phyloP scores from a whole-genome alignment of 2,888 invertebrate genomes.

The Diarsia rubi region DNA sequence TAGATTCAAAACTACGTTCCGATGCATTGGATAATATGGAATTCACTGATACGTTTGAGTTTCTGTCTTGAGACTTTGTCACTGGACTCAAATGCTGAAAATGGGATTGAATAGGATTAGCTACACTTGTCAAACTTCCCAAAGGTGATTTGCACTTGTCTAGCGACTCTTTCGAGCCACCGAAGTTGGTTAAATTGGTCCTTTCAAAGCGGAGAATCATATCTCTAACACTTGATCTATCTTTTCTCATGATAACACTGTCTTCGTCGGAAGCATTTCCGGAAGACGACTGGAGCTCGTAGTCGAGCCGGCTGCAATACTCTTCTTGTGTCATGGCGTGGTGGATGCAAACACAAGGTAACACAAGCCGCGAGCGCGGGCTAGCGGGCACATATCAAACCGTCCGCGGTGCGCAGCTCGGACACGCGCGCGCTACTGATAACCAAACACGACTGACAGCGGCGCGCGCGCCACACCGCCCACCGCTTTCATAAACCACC shows the following conservation, averaged over 20 bases:
- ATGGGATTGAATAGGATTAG: slow-evolving; percentile 84
- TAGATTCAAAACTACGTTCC: slow-evolving; percentile 87
- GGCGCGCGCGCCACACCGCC: slow-evolving; percentile 77
- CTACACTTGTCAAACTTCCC: slow-evolving; percentile 85
- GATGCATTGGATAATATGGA: slow-evolving; percentile 88
- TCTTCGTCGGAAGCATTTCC: slow-evolving; percentile 83
- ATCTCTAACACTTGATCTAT: slow-evolving; percentile 84
- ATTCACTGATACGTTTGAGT: slow-evolving; percentile 89
- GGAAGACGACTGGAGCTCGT: slow-evolving; percentile 80
- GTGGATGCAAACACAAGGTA: slow-evolving; percentile 74
- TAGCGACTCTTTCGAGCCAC: slow-evolving; percentile 83
- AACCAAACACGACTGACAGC: slow-evolving; percentile 81
- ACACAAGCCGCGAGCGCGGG: slow-evolving; percentile 78
- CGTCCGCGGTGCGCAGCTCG: slow-evolving; percentile 76
- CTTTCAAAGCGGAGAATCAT: slow-evolving; percentile 88
- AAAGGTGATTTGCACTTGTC: slow-evolving; percentile 81
- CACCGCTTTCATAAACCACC: slow-evolving; percentile 62
- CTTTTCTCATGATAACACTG: slow-evolving; percentile 81
- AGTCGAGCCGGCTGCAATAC: slow-evolving; percentile 77
- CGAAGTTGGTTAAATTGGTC: slow-evolving; percentile 76
- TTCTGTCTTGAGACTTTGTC: slow-evolving; percentile 83
- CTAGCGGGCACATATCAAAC: slow-evolving; percentile 84
- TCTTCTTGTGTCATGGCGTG: slow-evolving; percentile 87
- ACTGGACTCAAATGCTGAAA: slow-evolving; percentile 84
- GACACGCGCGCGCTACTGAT: slow-evolving; percentile 80